Conservation (phyloP, 1,140 invertebrate genomes). For the Drosophila quadrilineata region DNA sequence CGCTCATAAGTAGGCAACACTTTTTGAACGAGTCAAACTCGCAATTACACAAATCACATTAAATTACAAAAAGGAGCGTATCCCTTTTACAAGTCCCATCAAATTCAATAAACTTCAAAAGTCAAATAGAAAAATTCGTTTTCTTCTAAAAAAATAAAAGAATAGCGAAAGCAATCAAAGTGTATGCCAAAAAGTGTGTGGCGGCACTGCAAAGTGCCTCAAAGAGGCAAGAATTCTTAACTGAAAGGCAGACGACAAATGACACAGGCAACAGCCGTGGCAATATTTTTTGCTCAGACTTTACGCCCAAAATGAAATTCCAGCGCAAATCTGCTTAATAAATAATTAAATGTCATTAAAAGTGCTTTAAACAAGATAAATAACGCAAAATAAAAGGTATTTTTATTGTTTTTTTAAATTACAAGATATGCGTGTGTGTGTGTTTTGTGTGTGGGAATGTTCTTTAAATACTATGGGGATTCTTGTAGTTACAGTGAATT, state of each 20-base stretch:
- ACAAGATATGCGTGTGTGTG: slow-evolving; percentile 12
- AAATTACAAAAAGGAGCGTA: background rate
- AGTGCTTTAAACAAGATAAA: slow-evolving; percentile 34
- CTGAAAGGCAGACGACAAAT: slow-evolving; percentile 34
- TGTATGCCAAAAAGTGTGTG: slow-evolving; percentile 35
- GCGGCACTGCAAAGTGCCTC: slow-evolving; percentile 39
- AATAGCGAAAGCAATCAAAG: slow-evolving; percentile 14
- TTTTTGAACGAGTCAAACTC: slow-evolving; percentile 36
- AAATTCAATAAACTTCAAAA: slow-evolving; percentile 19
- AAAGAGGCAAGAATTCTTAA: slow-evolving; percentile 16
- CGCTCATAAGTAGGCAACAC: slow-evolving; percentile 55
- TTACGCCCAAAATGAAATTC: slow-evolving; percentile 47
- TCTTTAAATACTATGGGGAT: background rate
- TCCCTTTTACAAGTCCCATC: too few species aligned
- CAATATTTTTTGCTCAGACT: slow-evolving; percentile 36
- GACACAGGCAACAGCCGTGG: slow-evolving; percentile 29
- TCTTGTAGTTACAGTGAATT: slow-evolving; percentile 3
- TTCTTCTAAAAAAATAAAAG: background rate
- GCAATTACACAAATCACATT: slow-evolving; percentile 23
- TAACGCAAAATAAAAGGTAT: slow-evolving; percentile 41
- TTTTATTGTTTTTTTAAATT: slow-evolving; percentile 42
- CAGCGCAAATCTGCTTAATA: slow-evolving; percentile 44
- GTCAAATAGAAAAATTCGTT: background rate
- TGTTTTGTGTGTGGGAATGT: background rate
- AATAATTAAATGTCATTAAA: slow-evolving; percentile 51